Evolutionary conservation across 2,888 invertebrate genomes (phyloP).

Genomic region (Coecobrya sp.): DNA sequence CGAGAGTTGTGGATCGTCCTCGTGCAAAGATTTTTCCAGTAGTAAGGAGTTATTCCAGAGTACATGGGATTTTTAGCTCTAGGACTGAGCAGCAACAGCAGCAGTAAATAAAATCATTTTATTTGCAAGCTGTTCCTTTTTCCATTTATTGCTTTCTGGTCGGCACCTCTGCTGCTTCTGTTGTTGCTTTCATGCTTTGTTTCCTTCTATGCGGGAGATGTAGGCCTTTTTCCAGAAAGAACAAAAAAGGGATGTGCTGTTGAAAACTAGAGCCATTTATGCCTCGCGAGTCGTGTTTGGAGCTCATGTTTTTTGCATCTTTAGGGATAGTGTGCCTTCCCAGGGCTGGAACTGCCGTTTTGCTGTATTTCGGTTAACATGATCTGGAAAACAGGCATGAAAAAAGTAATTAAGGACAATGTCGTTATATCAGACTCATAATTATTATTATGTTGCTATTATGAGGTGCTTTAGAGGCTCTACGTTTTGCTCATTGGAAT

Average conservation of each 20-base stretch:
- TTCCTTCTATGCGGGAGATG: neutral
- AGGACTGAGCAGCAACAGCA: neutral
- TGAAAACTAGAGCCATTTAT: neutral
- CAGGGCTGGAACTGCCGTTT: neutral
- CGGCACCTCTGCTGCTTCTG: neutral
- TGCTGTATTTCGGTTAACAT: constrained; percentile 3
- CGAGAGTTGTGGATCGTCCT: neutral
- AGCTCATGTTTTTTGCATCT: constrained; percentile 15
- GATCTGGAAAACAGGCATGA: constrained; percentile 50
- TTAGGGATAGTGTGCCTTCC: neutral
- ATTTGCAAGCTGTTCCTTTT: constrained; percentile 77
- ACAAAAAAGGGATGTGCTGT: neutral
- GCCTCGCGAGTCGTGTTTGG: neutral
- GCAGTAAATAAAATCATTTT: constrained; percentile 68
- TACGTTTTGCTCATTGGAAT: constrained; percentile 12
- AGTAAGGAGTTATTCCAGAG: constrained; percentile 14
- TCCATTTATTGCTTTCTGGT: constrained; percentile 52
- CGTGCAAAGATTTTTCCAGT: constrained; percentile 31
- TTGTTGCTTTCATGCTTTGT: constrained; percentile 57
- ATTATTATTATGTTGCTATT: neutral
- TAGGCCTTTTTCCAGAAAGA: constrained; percentile 5
- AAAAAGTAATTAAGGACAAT: constrained; percentile 50
- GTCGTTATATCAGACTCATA: neutral
- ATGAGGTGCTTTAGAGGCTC: neutral
- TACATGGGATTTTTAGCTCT: too few relatives aligned